Percentiles rank a stretch among this genome's conserved stretches.
phyloP scores from a whole-genome alignment of 2,797 vertebrate genomes.

The Heliangelus exortis region DNA sequence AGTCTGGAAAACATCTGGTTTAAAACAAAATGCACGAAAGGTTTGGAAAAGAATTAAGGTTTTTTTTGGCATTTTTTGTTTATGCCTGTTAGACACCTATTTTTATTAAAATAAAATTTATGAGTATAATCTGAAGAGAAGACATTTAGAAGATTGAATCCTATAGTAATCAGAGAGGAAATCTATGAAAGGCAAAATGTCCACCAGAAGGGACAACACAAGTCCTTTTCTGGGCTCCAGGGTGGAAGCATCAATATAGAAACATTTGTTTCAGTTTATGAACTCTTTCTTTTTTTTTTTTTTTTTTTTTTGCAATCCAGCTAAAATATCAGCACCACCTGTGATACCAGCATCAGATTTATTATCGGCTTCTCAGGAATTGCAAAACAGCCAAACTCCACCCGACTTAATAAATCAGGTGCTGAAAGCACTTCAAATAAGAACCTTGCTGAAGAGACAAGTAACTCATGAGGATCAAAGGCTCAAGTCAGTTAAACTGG shows the following conservation, averaged over 20 bases:
- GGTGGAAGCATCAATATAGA: constrained; percentile 5
- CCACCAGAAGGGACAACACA: neutral
- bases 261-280: constrained; percentile 69
- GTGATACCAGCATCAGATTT: constrained; percentile 68
- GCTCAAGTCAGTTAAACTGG: constrained; percentile 4
- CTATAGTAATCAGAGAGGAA: constrained; percentile 41
- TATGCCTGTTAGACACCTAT: constrained; percentile 66
- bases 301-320: neutral
- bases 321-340: constrained; percentile 70
- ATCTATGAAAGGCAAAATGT: constrained; percentile 57
- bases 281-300: neutral
- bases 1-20: constrained; percentile 76
- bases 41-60: constrained; percentile 33
- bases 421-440: constrained; percentile 61
- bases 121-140: constrained; percentile 60
- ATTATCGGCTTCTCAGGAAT: constrained; percentile 64
- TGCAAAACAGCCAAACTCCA: constrained; percentile 34
- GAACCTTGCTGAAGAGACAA: constrained; percentile 51
- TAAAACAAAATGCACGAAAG: constrained; percentile 65
- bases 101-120: constrained; percentile 82
- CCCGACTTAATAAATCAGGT: constrained; percentile 73
- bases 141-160: constrained; percentile 46
- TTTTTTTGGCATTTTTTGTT: constrained; percentile 49
- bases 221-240: neutral
- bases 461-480: constrained; percentile 31